Conservation (phyloP, 1,140 invertebrate genomes). For the Hypothenemus hampei region DNA sequence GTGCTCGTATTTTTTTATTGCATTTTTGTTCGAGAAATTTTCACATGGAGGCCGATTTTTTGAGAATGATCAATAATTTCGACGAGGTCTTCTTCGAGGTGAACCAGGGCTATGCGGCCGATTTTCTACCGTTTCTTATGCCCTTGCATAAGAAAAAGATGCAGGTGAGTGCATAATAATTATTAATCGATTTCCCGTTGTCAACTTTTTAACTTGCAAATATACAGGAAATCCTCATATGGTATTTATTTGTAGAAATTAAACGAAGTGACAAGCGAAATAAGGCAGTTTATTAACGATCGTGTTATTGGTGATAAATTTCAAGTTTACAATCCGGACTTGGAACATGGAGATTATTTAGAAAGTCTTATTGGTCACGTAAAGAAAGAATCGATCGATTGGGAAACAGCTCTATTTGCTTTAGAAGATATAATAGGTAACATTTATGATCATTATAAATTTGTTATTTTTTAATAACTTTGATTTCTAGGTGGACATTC, state of each 20-base stretch:
- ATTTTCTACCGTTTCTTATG: constrained; percentile 77
- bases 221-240: background rate
- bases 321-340: constrained; percentile 49
- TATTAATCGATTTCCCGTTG: background rate
- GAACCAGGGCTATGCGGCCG: constrained; percentile 80
- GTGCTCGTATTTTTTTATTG: constrained; percentile 74
- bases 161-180: no score
- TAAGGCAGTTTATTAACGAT: constrained; percentile 66
- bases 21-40: constrained; percentile 78
- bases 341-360: constrained; percentile 62
- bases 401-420: constrained; percentile 67
- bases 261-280: constrained; percentile 58
- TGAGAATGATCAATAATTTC: constrained; percentile 60
- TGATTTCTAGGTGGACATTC: constrained; percentile 65
- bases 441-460: background rate
- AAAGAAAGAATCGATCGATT: constrained; percentile 47
- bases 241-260: constrained; percentile 48
- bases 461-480: background rate
- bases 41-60: constrained; percentile 58
- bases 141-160: constrained; percentile 66
- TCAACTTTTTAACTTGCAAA: constrained; percentile 5
- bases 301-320: constrained; percentile 62
- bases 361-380: constrained; percentile 65
- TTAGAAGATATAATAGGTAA: constrained; percentile 69
- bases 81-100: constrained; percentile 86